Evolutionary conservation across 2,888 invertebrate species (phyloP), one percentile per base, ranked within the genome.

Genomic region (Hypolimnas misippus): DNA sequence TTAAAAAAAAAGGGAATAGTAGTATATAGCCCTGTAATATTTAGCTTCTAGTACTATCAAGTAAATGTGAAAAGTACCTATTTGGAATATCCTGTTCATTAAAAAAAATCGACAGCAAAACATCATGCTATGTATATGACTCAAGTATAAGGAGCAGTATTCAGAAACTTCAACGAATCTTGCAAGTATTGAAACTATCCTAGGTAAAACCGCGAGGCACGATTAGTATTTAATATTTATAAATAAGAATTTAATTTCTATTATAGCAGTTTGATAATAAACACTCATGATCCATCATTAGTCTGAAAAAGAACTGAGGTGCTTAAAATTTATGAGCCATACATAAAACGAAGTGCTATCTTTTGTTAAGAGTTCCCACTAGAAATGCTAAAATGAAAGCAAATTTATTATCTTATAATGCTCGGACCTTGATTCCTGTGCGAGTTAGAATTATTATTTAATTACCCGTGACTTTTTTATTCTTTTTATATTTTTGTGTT

Each of bases 261-360:
- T 52, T 42, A 35, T 59, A 16, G 12, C n/a, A 16, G 10, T 53
- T 44, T 59, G 46, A 46, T 17, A 59, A 53, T 14, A 35, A 25
- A 25, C 52, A 10, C 44, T 53, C 17, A 25, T 42, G 35, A 51
- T 62, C 21, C 51, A 38, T 62, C 51, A 62, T 62, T 62, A 56
- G 62, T 33, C 40, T 40, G 14, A 40, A 40, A 54, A 54, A 54
- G 21, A 14, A 10, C 21, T 29, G 14, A 40, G 21, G 21, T 40
- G 38, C 14, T 54, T 25, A 40, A 40, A 53, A 40, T 40, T 40
- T 54, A 54, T 54, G 54, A 54, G 54, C n/a, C 40, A 25, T 38
- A 21, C 25, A 54, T 17, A 54, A 54, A 38, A 54, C 40, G 40
- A 54, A 54, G 54, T 40, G 14, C 40, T 54, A 40, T 40, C 54